Percentiles rank a stretch among this genome's conserved stretches.
Evolutionary conservation across 2,888 invertebrate genomes (phyloP).

Genomic region (Drosophila leonis): DNA sequence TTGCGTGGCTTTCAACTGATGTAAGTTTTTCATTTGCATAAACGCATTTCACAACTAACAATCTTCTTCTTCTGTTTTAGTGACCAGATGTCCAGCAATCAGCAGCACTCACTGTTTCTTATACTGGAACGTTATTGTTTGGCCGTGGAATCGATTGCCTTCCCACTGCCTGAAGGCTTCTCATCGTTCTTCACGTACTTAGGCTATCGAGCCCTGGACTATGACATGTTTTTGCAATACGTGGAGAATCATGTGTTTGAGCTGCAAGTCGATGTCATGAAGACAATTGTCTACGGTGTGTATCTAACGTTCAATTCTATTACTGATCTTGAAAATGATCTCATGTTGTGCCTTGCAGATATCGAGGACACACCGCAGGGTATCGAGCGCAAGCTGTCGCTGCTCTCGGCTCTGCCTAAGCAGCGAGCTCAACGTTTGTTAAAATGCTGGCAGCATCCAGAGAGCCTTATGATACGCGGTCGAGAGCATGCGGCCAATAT

Average conservation of each 20-base stretch:
- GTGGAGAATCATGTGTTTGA: conserved; percentile 93
- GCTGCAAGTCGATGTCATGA: conserved; percentile 94
- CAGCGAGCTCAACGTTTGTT: conserved; percentile 92
- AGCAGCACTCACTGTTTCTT: conserved; percentile 91
- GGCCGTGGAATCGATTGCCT: conserved; percentile 92
- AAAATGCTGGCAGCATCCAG: conserved; percentile 92
- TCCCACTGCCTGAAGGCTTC: conserved; percentile 94
- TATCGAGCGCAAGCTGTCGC: conserved; percentile 90
- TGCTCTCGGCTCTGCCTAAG: conserved; percentile 91
- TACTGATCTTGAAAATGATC: too few relatives aligned
- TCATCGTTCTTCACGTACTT: conserved; percentile 95
- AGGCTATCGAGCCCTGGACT: conserved; percentile 92
- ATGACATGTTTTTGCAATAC: conserved; percentile 93
- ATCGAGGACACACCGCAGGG: conserved; percentile 86
- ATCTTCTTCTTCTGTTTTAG: conserved; percentile 85
- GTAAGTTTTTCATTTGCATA: conserved; percentile 86
- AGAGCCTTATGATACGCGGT: conserved; percentile 91
- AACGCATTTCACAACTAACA: rapidly evolving
- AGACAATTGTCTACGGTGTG: conserved; percentile 92
- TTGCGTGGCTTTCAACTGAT: conserved; percentile 92
- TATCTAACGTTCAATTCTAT: not conserved
- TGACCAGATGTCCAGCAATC: conserved; percentile 90
- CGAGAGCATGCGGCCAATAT: conserved; percentile 93
- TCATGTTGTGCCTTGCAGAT: conserved; percentile 76
- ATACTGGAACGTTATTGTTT: conserved; percentile 93